Evolutionary conservation across 1,140 invertebrate species (phyloP), one percentile per base, ranked within the genome.

Genomic region (Halictus rubicundus): DNA sequence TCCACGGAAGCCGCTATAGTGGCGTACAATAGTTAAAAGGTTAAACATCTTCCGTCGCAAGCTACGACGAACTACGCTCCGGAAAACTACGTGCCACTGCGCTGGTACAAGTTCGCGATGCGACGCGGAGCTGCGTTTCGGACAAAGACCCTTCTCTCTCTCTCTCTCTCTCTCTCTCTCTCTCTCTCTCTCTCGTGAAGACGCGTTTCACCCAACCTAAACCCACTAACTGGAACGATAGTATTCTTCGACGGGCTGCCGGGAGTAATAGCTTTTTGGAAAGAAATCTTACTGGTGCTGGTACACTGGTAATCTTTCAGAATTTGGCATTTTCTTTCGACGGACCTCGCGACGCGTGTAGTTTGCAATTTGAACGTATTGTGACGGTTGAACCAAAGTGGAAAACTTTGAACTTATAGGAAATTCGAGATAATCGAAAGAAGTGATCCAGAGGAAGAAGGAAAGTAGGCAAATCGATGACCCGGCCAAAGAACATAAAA

Each of bases 181-280:
- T 19, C 60, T 8, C 27, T 61, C 14, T 25, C 14, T 32, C 59
- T 19, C 60, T 8, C 27, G 37, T 4, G 27, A 32, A 16, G 60
- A 2, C 27, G 60, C 27, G 32, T 32, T 61, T 37, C 19, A 12
- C 42, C 2, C 10, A 42, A 37, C 2, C 10, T 65, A 37, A 6
- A 42, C 42, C 63, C 39, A 19, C 39, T 23, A 63, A 71, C 10
- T 61, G 59, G 54, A 52, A 25, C 49, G 74, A 27, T n/a, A 25
- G 8, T 23, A 52, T 39, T 70, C 66, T 37, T 69, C 63, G 37
- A 23, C 37, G 3, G 37, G 16, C 32, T 57, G 19, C 32, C 68
- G 19, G 49, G n/a, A 63, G 27, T 78, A 70, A 71, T 78, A 63
- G 59, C 71, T 42, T 59, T 42, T 63, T 19, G 27, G 68, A 71